A percentile compares a stretch with the other conserved stretches of the same genome.
phyloP scores from a whole-genome alignment of 23 tunicate genomes.

The Pegea sp. region DNA sequence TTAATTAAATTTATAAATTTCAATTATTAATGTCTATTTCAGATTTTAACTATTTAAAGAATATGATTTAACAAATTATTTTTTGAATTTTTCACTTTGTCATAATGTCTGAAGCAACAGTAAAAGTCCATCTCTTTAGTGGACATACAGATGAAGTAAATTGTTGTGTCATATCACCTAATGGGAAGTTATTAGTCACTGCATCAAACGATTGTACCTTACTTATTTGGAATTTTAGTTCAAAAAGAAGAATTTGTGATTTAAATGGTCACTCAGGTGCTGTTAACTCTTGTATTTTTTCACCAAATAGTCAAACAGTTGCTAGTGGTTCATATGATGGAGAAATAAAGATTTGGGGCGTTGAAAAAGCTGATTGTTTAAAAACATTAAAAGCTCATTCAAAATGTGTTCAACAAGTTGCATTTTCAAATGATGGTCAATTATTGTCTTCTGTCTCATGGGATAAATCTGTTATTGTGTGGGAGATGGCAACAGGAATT shows the following conservation, averaged over 20 bases:
- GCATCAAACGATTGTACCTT: conserved; percentile 52
- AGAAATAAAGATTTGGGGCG: conserved; percentile 13
- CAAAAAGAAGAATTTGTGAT: conserved; percentile 13
- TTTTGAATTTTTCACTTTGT: too few species aligned
- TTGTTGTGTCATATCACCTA: conserved; percentile 38
- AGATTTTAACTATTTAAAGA: too few species aligned
- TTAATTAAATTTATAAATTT: too few species aligned
- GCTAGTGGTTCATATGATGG: conserved; percentile 82
- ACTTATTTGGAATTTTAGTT: conserved; percentile 37
- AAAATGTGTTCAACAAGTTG: conserved; percentile 58
- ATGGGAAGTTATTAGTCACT: conserved; percentile 37
- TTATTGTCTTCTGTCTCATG: conserved; percentile 47
- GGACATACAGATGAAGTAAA: conserved; percentile 47
- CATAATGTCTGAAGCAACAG: too few species aligned
- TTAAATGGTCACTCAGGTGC: conserved; percentile 60
- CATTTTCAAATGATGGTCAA: conserved; percentile 26
- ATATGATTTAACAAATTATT: too few species aligned
- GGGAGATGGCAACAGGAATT: conserved; percentile 25
- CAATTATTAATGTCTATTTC: too few species aligned
- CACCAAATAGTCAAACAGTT: conserved; percentile 19
- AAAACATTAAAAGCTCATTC: conserved; percentile 16
- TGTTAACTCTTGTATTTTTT: conserved; percentile 43
- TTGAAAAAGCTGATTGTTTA: background rate
- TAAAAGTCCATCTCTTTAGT: conserved; percentile 10
- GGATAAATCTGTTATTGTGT: conserved; percentile 54